Conservation (phyloP, 2,888 invertebrate species). For the Hemicrepidius hirtus region DNA sequence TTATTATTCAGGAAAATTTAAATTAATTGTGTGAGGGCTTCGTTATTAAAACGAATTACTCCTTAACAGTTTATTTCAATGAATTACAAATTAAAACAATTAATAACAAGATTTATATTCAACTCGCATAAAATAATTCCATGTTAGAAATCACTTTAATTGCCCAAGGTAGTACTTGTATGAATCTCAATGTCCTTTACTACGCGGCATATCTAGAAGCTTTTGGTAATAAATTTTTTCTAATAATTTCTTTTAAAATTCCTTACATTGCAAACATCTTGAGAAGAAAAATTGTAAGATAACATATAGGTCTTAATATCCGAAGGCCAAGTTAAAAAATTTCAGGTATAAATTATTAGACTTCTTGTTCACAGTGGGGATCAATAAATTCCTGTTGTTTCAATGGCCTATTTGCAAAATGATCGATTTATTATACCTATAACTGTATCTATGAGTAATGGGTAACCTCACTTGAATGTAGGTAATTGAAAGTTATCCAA, state of each 20-base stretch:
- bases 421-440: slow-evolving; percentile 14
- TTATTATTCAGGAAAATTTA: too few relatives aligned
- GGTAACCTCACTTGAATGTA: not conserved
- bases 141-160: too few relatives aligned
- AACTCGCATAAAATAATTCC: too few relatives aligned
- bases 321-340: not conserved
- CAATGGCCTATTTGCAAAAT: slow-evolving; percentile 14
- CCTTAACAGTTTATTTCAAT: too few relatives aligned
- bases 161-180: too few relatives aligned
- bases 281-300: not conserved
- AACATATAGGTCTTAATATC: not conserved
- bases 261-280: not conserved
- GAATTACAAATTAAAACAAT: too few relatives aligned
- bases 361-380: slow-evolving; percentile 7
- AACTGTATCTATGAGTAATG: slow-evolving; percentile 10
- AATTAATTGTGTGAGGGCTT: too few relatives aligned
- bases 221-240: slow-evolving; percentile 5
- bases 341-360: slow-evolving; percentile 12
- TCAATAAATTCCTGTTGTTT: slow-evolving; percentile 13
- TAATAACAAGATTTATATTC: too few relatives aligned
- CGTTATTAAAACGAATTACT: too few relatives aligned
- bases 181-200: not conserved
- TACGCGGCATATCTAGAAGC: not conserved
- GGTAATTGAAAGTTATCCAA: slow-evolving; percentile 14
- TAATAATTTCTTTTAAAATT: slow-evolving; percentile 7